phyloP scores from a whole-genome alignment of 2,797 vertebrate genomes.

The Chanos chanos region DNA sequence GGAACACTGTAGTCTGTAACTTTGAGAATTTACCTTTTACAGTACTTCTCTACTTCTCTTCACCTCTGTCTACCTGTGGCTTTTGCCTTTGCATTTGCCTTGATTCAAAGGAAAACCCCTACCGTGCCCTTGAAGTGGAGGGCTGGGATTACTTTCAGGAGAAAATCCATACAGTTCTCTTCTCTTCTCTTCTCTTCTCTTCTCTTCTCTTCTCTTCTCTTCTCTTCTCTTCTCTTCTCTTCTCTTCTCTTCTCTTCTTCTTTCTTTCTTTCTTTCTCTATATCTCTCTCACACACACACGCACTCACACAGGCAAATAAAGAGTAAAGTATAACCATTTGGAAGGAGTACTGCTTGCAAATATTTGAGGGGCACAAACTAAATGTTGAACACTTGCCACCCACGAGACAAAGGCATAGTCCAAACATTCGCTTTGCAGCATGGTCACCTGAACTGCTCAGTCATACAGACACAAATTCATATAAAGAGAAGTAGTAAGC shows the following conservation, averaged over 20 bases:
- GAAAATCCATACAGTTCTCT: constrained; percentile 43
- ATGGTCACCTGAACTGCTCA: no score
- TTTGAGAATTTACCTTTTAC: no score
- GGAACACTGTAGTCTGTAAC: no score
- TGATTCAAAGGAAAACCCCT: constrained; percentile 49
- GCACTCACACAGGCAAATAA: no score
- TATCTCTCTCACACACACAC: background rate
- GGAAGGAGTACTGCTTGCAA: no score
- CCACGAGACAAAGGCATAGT: background rate
- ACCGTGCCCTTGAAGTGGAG: constrained; percentile 50
- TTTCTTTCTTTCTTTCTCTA: background rate
- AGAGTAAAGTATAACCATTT: no score
- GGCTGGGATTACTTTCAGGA: constrained; percentile 44
- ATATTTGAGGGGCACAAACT: no score
- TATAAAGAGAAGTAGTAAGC: no score
- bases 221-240: constrained; percentile 11
- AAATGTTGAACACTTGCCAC: background rate
- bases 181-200: constrained; percentile 9
- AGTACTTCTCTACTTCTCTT: constrained; percentile 44
- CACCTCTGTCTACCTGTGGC: constrained; percentile 45
- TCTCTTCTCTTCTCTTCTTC: background rate
- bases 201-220: background rate
- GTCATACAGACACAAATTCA: no score
- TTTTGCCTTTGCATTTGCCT: constrained; percentile 41
- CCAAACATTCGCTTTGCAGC: no score